Evolutionary conservation across 2,888 invertebrate species (phyloP).

Genomic region (Gastracanthus pulcherrimus): DNA sequence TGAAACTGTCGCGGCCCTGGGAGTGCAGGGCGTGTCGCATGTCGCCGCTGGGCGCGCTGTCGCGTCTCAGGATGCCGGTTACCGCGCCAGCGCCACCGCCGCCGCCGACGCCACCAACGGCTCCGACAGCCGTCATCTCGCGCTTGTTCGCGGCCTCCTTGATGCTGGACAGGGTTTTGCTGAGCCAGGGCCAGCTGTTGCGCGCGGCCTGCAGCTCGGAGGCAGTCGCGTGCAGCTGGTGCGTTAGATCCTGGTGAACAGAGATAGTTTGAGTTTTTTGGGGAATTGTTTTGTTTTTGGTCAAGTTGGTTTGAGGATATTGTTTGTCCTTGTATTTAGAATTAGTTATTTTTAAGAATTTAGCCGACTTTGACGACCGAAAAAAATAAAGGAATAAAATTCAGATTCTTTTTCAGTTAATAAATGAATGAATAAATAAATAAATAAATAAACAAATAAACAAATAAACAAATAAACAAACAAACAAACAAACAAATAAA

Average conservation of each 20-base stretch:
- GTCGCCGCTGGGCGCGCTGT: conserved; percentile 76
- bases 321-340: no score
- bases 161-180: conserved; percentile 91
- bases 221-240: conserved; percentile 90
- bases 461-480: no score
- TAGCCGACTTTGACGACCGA: no score
- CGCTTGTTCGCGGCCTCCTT: conserved; percentile 85
- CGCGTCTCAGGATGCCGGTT: conserved; percentile 74
- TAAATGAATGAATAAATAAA: no score
- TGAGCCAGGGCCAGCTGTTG: conserved; percentile 94
- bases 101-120: conserved; percentile 55
- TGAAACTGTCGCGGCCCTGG: conserved; percentile 73
- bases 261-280: no score
- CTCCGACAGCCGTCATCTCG: conserved; percentile 66
- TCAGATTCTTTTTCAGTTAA: no score
- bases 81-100: conserved; percentile 54
- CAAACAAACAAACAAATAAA: no score
- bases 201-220: conserved; percentile 86
- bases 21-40: conserved; percentile 73
- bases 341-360: no score
- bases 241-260: conserved; percentile 87
- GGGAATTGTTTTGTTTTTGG: no score
- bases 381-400: no score
- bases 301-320: no score
- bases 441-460: no score